Conservation (phyloP, 2,113 vertebrate species). For the Delphinapterus leucas region DNA sequence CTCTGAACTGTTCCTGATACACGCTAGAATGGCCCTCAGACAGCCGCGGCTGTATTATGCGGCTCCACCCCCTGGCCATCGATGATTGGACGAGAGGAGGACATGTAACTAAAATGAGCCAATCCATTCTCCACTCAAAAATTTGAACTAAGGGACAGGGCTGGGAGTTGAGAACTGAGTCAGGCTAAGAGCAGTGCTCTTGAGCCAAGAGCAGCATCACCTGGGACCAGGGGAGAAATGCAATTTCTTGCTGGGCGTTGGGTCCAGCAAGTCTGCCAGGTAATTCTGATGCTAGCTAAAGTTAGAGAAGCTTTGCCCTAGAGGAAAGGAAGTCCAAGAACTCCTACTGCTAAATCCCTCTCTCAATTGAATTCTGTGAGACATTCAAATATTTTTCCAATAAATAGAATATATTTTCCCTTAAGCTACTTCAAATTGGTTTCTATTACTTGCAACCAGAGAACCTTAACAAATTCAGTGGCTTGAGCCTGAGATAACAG, state of each 20-base stretch:
- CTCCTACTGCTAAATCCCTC: neutral
- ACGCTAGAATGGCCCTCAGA: neutral
- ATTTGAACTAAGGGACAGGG: neutral
- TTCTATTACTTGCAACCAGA: constrained; percentile 24
- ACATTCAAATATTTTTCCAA: constrained; percentile 17
- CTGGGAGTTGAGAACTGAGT: neutral
- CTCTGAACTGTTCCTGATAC: neutral
- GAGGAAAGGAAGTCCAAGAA: neutral
- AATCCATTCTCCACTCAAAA: neutral
- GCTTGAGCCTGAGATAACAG: neutral
- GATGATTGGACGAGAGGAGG: neutral
- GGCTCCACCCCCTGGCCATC: neutral
- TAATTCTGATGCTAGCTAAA: neutral
- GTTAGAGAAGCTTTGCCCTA: neutral
- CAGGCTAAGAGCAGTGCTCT: neutral
- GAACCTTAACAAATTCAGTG: neutral
- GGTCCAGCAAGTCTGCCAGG: neutral
- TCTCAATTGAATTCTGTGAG: neutral
- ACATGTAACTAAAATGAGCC: neutral
- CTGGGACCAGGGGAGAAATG: neutral
- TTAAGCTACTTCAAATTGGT: constrained; percentile 30
- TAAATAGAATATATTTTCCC: constrained; percentile 14
- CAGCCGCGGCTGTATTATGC: neutral
- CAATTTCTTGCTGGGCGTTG: neutral
- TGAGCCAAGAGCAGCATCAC: neutral